Evolutionary conservation across 2,797 vertebrate genomes (phyloP).

Genomic region (Hydrolagus colliei): DNA sequence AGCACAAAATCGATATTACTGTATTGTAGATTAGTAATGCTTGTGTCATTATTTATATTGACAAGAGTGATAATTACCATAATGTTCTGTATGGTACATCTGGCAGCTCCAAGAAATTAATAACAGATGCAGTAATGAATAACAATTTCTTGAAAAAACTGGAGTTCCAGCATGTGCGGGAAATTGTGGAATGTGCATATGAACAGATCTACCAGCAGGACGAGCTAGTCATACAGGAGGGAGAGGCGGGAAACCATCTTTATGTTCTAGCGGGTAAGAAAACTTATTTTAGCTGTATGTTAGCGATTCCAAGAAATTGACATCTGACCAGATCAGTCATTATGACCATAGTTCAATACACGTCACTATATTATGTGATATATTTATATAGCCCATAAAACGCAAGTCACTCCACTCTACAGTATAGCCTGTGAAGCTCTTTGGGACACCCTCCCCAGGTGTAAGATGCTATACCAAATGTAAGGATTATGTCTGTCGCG

Average conservation of each 20-base stretch:
- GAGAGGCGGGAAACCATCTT: slow-evolving; percentile 65
- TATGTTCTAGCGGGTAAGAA: slow-evolving; percentile 64
- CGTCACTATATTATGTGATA: too few species aligned
- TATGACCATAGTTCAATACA: too few species aligned
- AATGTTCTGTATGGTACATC: background rate
- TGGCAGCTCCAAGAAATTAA: slow-evolving; percentile 58
- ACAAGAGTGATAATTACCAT: background rate
- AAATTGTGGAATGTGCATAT: slow-evolving; percentile 69
- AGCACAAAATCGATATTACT: too few species aligned
- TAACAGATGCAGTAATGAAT: slow-evolving; percentile 62
- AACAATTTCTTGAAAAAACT: slow-evolving; percentile 69
- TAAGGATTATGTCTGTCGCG: too few species aligned
- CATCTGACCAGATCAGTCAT: background rate
- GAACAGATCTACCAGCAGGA: slow-evolving; percentile 52
- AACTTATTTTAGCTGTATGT: background rate
- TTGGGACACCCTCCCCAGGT: too few species aligned
- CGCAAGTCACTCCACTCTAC: too few species aligned
- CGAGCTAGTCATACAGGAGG: slow-evolving; percentile 64
- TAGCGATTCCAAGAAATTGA: background rate
- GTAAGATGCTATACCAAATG: too few species aligned
- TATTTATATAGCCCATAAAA: too few species aligned
- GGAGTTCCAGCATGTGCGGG: slow-evolving; percentile 59
- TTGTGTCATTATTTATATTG: background rate
- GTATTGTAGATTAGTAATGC: too few species aligned
- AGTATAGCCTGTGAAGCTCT: too few species aligned